Evolutionary conservation across 2,888 invertebrate species (phyloP).

Genomic region (Volucella inanis): DNA sequence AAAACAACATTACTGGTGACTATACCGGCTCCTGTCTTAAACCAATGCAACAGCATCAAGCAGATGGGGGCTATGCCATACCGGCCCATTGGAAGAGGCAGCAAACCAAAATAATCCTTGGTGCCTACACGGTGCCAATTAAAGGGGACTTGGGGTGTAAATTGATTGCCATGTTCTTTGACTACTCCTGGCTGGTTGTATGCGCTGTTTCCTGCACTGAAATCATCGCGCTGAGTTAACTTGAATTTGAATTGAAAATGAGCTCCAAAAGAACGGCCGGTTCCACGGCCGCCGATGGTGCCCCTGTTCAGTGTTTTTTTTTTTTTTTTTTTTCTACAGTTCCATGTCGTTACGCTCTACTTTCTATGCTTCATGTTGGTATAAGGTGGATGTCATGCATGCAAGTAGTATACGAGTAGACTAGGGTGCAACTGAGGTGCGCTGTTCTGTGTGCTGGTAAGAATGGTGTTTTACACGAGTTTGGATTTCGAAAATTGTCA

Average conservation of each 20-base stretch:
- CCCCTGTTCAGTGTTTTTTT: slow-evolving; percentile 24
- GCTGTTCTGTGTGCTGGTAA: slow-evolving; percentile 61
- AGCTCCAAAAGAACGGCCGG: slow-evolving; percentile 56
- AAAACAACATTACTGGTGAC: slow-evolving; percentile 66
- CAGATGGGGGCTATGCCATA: slow-evolving; percentile 52
- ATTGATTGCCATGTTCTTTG: slow-evolving; percentile 75
- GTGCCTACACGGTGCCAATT: slow-evolving; percentile 75
- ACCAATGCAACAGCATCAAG: slow-evolving; percentile 58
- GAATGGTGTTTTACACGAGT: slow-evolving; percentile 74
- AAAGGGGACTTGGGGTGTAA: slow-evolving; percentile 75
- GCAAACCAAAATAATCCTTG: slow-evolving; percentile 58
- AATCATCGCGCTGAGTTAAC: slow-evolving; percentile 53
- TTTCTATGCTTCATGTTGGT: slow-evolving; percentile 61
- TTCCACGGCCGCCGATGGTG: slow-evolving; percentile 22
- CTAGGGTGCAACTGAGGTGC: slow-evolving; percentile 68
- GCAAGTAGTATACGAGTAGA: slow-evolving; percentile 32
- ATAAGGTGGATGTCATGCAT: slow-evolving; percentile 56
- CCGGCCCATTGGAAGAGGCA: slow-evolving; percentile 54
- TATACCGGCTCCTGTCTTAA: slow-evolving; percentile 60
- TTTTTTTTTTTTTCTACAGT: background rate
- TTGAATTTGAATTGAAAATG: slow-evolving; percentile 73
- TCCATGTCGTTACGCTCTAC: slow-evolving; percentile 68
- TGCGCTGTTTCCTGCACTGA: slow-evolving; percentile 69
- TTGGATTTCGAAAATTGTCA: slow-evolving; percentile 74
- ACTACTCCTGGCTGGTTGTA: slow-evolving; percentile 51